Evolutionary conservation across 2,888 invertebrate species (phyloP).

Genomic region (Lasioglossum lativentre): DNA sequence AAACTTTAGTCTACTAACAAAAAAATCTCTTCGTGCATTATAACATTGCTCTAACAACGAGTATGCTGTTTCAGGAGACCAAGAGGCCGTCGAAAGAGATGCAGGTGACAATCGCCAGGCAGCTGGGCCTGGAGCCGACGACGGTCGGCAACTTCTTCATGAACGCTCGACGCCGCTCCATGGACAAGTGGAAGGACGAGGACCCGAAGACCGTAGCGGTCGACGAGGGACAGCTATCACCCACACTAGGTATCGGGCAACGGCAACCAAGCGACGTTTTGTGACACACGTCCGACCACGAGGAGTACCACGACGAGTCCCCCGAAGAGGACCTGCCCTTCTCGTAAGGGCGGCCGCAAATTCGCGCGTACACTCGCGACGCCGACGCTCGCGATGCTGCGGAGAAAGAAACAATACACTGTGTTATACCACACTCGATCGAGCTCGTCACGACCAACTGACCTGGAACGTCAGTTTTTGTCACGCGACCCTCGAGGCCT

Average conservation of each 20-base stretch:
- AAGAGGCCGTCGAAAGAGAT: conserved; percentile 99
- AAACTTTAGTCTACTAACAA: neutral
- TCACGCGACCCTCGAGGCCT: neutral
- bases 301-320: conserved; percentile 84
- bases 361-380: conserved; percentile 25
- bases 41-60: neutral
- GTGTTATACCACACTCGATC: conserved; percentile 3
- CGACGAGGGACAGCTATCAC: conserved; percentile 84
- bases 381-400: conserved; percentile 24
- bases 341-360: conserved; percentile 76
- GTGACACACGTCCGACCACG: conserved; percentile 85
- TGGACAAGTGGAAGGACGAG: conserved; percentile 99
- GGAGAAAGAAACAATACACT: neutral
- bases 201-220: conserved; percentile 88
- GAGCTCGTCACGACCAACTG: neutral
- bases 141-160: conserved; percentile 99
- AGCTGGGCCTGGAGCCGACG: conserved; percentile 97
- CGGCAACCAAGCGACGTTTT: conserved; percentile 83
- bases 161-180: conserved; percentile 99
- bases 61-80: conserved; percentile 91
- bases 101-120: conserved; percentile 99
- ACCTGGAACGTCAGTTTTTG: conserved; percentile 45
- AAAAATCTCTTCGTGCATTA: neutral
- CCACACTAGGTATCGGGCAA: conserved; percentile 83
- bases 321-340: conserved; percentile 83